Evolutionary conservation across 1,140 invertebrate genomes (phyloP).

Genomic region (Callitettix versicolor): DNA sequence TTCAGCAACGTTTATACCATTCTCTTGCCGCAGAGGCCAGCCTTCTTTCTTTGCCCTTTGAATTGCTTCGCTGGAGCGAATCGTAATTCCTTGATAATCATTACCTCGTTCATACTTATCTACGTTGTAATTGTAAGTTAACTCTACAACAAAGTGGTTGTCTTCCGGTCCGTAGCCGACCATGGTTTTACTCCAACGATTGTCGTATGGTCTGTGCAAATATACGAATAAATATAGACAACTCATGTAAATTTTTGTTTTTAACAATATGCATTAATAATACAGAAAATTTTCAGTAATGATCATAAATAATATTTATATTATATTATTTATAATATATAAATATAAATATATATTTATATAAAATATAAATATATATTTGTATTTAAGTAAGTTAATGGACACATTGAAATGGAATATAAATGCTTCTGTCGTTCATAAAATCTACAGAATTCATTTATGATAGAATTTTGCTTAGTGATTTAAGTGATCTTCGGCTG

Average conservation of each 20-base stretch:
- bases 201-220: slow-evolving; percentile 77
- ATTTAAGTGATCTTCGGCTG: too few relatives aligned
- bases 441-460: too few relatives aligned
- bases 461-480: too few relatives aligned
- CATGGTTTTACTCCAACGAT: slow-evolving; percentile 99
- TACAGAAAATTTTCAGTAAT: background rate
- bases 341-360: too few relatives aligned
- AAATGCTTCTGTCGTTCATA: too few relatives aligned
- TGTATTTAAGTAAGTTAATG: too few relatives aligned
- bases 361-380: too few relatives aligned
- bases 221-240: background rate
- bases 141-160: slow-evolving; percentile 88
- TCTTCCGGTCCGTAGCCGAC: slow-evolving; percentile 94
- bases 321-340: background rate
- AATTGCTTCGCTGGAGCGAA: slow-evolving; percentile 65
- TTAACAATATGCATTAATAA: background rate
- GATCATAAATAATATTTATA: slow-evolving; percentile 1
- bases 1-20: slow-evolving; percentile 45
- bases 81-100: slow-evolving; percentile 81
- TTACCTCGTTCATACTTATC: slow-evolving; percentile 73
- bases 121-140: slow-evolving; percentile 96
- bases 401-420: too few relatives aligned
- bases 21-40: slow-evolving; percentile 53
- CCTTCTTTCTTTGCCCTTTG: slow-evolving; percentile 53
- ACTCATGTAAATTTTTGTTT: background rate